Evolutionary conservation across 2,113 vertebrate species (phyloP).

Genomic region (Myanophis thanlyinensis): DNA sequence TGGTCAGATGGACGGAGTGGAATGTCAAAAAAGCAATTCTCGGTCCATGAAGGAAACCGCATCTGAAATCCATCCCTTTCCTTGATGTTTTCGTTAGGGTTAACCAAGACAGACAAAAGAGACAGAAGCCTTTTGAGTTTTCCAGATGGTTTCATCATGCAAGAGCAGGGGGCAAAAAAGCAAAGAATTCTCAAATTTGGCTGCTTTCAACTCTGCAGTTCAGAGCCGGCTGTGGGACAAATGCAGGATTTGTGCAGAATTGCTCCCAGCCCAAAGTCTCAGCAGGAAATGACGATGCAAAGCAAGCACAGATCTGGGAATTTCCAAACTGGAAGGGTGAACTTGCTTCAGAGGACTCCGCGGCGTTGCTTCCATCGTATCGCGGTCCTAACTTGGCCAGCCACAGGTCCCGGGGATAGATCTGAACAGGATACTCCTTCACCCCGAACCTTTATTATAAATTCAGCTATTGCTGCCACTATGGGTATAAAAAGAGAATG

Average conservation of each 20-base stretch:
- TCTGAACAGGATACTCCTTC: not conserved
- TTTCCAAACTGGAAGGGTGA: not conserved
- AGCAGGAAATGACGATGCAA: not conserved
- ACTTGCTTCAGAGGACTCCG: not conserved
- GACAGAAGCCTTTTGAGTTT: not conserved
- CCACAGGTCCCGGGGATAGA: not conserved
- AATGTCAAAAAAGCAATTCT: not conserved
- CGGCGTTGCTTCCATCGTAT: not conserved
- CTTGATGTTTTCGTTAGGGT: not conserved
- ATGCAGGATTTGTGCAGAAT: not conserved
- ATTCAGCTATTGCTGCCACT: not conserved
- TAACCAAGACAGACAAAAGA: not conserved
- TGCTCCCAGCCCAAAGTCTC: not conserved
- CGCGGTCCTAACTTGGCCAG: not conserved
- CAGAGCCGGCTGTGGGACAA: not conserved
- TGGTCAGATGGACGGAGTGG: not conserved
- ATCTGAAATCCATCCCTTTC: not conserved
- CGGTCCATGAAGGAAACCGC: not conserved
- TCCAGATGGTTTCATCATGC: not conserved
- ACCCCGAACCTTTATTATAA: not conserved
- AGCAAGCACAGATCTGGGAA: not conserved
- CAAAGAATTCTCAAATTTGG: not conserved
- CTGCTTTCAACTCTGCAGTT: not conserved
- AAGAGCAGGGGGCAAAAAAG: not conserved
- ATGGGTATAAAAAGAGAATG: not conserved